Conservation (phyloP, 1,140 invertebrate species). For the Halesus radiatus region DNA sequence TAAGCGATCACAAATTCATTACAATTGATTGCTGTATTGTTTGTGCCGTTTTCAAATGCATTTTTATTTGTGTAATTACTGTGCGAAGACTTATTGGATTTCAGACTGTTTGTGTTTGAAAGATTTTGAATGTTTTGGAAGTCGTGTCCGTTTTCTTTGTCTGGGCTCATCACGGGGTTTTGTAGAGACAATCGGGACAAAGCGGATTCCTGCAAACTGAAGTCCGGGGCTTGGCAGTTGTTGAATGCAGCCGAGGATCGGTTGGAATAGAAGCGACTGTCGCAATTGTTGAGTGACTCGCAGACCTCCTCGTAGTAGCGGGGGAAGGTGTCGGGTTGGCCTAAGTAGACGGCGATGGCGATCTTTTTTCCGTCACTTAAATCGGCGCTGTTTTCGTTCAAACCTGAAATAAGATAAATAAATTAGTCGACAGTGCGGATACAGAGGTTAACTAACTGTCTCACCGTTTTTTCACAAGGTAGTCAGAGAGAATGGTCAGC, state of each 20-base stretch:
- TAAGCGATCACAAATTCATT: slow-evolving; percentile 86
- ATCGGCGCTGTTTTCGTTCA: slow-evolving; percentile 78
- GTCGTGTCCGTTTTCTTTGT: slow-evolving; percentile 64
- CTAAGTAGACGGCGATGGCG: slow-evolving; percentile 85
- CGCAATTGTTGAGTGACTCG: slow-evolving; percentile 72
- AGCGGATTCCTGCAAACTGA: slow-evolving; percentile 67
- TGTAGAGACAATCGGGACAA: slow-evolving; percentile 63
- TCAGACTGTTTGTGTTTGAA: slow-evolving; percentile 70
- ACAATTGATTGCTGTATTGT: slow-evolving; percentile 70
- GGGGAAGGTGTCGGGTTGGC: slow-evolving; percentile 83
- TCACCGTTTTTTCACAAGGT: too few relatives aligned
- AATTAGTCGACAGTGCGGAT: neutral
- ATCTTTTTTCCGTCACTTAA: slow-evolving; percentile 89
- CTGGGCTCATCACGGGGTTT: slow-evolving; percentile 60
- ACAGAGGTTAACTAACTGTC: neutral
- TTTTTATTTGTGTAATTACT: slow-evolving; percentile 65
- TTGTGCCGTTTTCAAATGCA: slow-evolving; percentile 59
- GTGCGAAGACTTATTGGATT: slow-evolving; percentile 73
- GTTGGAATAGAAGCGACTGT: slow-evolving; percentile 70
- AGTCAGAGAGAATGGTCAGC: too few relatives aligned
- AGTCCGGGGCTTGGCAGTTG: slow-evolving; percentile 62
- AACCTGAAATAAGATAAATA: slow-evolving; percentile 60
- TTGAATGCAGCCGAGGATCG: slow-evolving; percentile 65
- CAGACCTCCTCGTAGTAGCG: slow-evolving; percentile 78
- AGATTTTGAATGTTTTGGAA: slow-evolving; percentile 54